Conservation (phyloP, 64 coral and sea anemone species). For the Actinia equina region DNA sequence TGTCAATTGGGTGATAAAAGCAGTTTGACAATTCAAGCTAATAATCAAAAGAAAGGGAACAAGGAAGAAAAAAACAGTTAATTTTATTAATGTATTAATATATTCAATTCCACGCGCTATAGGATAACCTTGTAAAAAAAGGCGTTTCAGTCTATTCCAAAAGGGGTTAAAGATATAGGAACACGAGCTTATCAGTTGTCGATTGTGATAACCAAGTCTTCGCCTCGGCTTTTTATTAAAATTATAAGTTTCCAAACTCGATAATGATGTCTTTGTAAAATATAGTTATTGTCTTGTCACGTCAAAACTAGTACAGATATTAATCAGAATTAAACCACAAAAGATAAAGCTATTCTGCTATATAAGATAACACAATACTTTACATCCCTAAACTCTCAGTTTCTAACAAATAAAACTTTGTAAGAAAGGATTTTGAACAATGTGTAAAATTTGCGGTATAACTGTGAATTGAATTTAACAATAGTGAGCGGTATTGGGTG, state of each 20-base stretch:
- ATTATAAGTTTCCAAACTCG: neutral
- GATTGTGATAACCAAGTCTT: neutral
- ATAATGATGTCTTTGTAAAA: neutral
- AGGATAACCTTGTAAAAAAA: no score
- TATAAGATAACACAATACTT: neutral
- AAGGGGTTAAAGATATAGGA: no score
- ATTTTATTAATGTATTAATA: no score
- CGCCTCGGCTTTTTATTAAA: neutral
- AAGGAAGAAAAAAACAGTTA: no score
- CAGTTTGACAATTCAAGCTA: no score
- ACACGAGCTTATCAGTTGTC: neutral
- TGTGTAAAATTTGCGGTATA: neutral
- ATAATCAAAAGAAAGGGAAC: no score
- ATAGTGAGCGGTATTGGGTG: neutral
- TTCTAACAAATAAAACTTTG: neutral
- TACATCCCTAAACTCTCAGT: neutral
- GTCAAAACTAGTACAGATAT: neutral
- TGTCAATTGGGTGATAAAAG: no score
- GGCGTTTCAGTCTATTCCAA: no score
- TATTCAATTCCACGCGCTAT: no score
- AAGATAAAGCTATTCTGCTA: neutral
- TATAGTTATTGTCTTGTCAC: neutral
- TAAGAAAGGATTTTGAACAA: neutral
- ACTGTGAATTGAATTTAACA: neutral
- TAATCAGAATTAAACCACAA: neutral